Evolutionary conservation across 2,888 invertebrate genomes (phyloP).

Genomic region (Melanostoma mellinum): DNA sequence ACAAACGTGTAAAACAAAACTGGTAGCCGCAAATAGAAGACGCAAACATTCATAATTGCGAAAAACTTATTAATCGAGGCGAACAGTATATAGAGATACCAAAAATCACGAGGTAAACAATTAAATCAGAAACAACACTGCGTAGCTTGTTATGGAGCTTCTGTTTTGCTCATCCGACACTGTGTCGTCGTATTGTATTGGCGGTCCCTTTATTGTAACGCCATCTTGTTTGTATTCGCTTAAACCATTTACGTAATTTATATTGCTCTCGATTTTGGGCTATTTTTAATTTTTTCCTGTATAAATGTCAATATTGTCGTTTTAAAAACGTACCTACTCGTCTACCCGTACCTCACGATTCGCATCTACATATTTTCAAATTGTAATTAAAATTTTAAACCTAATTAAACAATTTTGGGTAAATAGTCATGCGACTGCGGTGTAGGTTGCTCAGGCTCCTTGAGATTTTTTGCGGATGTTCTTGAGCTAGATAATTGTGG

Average conservation of each 20-base stretch:
- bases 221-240: constrained; percentile 48
- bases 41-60: constrained; percentile 41
- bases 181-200: constrained; percentile 35
- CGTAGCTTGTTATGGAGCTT: constrained; percentile 27
- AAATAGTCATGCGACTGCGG: constrained; percentile 28
- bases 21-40: constrained; percentile 22
- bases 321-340: constrained; percentile 10
- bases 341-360: neutral
- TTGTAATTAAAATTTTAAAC: constrained; percentile 63
- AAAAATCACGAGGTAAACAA: constrained; percentile 49
- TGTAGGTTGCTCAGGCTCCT: constrained; percentile 41
- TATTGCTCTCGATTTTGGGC: constrained; percentile 33
- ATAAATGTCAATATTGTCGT: constrained; percentile 47
- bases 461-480: constrained; percentile 28
- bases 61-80: constrained; percentile 37
- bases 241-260: constrained; percentile 54
- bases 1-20: neutral
- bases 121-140: constrained; percentile 24
- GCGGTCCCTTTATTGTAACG: constrained; percentile 63
- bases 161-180: constrained; percentile 47
- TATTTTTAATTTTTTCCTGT: constrained; percentile 11
- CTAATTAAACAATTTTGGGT: constrained; percentile 58
- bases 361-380: constrained; percentile 28
- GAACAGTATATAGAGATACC: constrained; percentile 19
- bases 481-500: constrained; percentile 39